Evolutionary conservation across 2,888 invertebrate species (phyloP), one percentile per base, ranked within the genome.

Genomic region (Cyclophora albipunctata): DNA sequence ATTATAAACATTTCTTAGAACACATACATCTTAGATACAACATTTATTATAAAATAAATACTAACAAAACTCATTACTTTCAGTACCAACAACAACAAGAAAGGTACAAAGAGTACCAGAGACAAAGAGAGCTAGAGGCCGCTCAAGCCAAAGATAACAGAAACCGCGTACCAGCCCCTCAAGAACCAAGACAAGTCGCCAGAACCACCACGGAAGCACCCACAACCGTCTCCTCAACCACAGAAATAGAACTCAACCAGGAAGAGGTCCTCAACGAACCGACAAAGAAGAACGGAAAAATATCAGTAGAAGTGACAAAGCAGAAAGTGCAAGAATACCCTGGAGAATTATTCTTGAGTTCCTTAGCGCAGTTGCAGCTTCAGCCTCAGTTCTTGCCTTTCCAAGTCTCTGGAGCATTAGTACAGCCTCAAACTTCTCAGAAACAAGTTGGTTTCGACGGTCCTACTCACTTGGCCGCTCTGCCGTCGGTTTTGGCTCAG

Each of bases 291-390:
- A 74, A 69, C 46, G 55, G 67, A 48, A 78, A 78, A 48, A 77
- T 77, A 1, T 69, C 81, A 1, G 81, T 87, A 7, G 87, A 88
- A 75, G 75, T 87, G 0, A 64, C 84, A 0, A 84, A 75, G 46
- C 84, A 86, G 56, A 84, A 82, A 3, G 57, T 87, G 2, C 82
- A 85, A 55, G 84, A 86, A 57, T 85, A 76, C 35, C 84, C 86
- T 7, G 77, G 84, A 33, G 85, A 87, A 57, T 51, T 87, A 7
- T 85, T 80, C 59, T 62, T 88, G 2, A 78, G 71, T 49, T 79
- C 86, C 0, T 54, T 88, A 7, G 74, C 83, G 7, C 87, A 86
- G 48, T 60, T 85, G 5, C 81, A 81, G 44, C 48, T 81, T 3
- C 82, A 83, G 35, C 80, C 82, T 0, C 80, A 83, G 45, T 78